These are phyloP conservation scores for Elaphurus davidianus DNA, from an alignment of 2,113 vertebrate species.

Conservation along the genomic window DNA sequence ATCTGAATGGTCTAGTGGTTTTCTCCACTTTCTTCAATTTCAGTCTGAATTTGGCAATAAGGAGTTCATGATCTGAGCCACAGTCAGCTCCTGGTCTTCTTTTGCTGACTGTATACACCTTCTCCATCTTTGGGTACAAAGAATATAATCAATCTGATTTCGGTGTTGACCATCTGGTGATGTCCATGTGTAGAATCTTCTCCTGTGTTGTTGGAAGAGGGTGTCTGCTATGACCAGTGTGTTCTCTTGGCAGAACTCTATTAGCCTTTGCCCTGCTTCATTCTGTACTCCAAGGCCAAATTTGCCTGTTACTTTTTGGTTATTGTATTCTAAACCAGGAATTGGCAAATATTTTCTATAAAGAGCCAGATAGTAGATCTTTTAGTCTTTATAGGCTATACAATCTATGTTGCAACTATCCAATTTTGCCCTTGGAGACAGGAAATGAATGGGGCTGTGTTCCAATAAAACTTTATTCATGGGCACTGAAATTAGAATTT, in stretches of 20 bases:
- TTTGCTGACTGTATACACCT: neutral
- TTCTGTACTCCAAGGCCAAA: neutral
- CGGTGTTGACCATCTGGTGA: neutral
- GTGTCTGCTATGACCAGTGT: neutral
- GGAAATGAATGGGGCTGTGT: neutral
- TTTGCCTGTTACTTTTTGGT: neutral
- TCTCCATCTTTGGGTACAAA: neutral
- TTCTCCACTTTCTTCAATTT: neutral
- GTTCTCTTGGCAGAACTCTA: neutral
- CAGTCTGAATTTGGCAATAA: neutral
- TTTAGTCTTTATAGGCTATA: neutral
- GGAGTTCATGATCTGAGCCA: neutral
- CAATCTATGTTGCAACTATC: neutral
- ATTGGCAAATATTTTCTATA: neutral
- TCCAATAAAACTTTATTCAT: constrained; percentile 22
- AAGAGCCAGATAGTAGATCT: neutral
- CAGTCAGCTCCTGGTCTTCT: neutral
- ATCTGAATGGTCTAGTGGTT: neutral
- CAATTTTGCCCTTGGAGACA: neutral
- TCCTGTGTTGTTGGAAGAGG: neutral
- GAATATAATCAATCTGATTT: neutral
- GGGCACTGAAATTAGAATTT: constrained; percentile 14
- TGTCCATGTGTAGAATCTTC: neutral
- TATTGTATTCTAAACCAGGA: neutral
- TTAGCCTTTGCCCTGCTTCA: neutral